Base-by-base conservation (phyloP, 2,797 vertebrate genomes). In the Epinephelus coioides region DNA sequence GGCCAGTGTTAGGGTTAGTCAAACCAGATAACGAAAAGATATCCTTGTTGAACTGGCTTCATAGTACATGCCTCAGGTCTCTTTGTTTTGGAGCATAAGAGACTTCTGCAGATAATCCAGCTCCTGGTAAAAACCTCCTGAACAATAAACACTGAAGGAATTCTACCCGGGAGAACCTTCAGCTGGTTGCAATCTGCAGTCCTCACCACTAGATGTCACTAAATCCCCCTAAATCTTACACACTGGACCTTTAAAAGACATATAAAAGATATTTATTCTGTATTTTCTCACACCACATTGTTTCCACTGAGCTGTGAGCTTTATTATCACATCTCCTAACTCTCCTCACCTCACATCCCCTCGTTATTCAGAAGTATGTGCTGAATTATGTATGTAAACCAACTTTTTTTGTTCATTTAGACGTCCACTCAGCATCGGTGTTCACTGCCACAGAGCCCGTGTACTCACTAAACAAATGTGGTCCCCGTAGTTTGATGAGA, bases 291-390 rank as follows among this genome's bases (percentile, higher is more conserved):
- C 69, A 51, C 71, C 62, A 63, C 68, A 2, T 66, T 76, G 68
- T 78, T 79, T 71, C 67, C 76, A 83, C 86, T 53, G 62, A 86
- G 69, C 76, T 73, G 67, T 75, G 69, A 77, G 56, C 65, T 75
- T 73, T 25, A 19, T 78, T 56, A 25, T 63, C 55, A 75, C 61
- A 38, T 75, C 17, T 66, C 50, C 18, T 50, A 2, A 50, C 50
- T 72, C 57, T 82, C 55, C 60, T 78, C 75, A 78, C 63, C 46
- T 78, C 74, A 40, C 76, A 51, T 46, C 54, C 60, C 54, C 38
- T 83, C 8, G 62, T 69, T 65, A 19, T 55, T 62, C n/a, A 61
- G 47, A 68, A 53, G 19, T 54, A 61, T 55, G 21, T 85, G 25
- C 17, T 61, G 21, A 64, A 55, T 72, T 66, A 50, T 63, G 46